Evolutionary conservation across 2,888 invertebrate species (phyloP).

Genomic region (Electrophaes corylata): DNA sequence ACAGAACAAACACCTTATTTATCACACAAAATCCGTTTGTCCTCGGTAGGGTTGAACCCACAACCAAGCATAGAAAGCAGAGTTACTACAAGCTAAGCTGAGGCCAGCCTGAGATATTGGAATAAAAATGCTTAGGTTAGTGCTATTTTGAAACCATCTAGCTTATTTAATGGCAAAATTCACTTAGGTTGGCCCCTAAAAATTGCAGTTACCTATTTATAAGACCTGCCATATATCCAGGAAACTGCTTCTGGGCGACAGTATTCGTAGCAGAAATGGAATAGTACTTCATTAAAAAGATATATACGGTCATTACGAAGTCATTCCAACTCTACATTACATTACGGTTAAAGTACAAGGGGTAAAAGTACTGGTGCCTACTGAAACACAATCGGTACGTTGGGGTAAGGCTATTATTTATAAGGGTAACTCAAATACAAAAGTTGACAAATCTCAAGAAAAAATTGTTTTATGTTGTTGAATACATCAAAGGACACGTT

Average conservation of each 20-base stretch:
- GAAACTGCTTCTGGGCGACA: slow-evolving; percentile 56
- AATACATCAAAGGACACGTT: no score
- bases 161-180: slow-evolving; percentile 60
- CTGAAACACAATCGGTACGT: neutral
- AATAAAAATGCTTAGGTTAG: slow-evolving; percentile 7
- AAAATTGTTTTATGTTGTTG: no score
- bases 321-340: slow-evolving; percentile 62
- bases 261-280: slow-evolving; percentile 65
- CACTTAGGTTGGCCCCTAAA: slow-evolving; percentile 58
- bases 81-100: no score
- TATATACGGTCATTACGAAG: slow-evolving; percentile 75
- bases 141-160: slow-evolving; percentile 39
- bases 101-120: no score
- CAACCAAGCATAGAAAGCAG: no score
- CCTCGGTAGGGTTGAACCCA: no score
- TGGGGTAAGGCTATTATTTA: no score
- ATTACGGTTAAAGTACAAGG: slow-evolving; percentile 44
- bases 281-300: slow-evolving; percentile 79
- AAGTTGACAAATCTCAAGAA: no score
- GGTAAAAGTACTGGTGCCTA: neutral
- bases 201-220: slow-evolving; percentile 52
- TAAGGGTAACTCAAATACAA: no score
- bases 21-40: no score
- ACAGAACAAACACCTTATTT: no score
- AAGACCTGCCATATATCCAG: slow-evolving; percentile 64